These are phyloP conservation scores for Habrosyne pyritoides DNA, from an alignment of 2,888 invertebrate species.

Conservation along the genomic window DNA sequence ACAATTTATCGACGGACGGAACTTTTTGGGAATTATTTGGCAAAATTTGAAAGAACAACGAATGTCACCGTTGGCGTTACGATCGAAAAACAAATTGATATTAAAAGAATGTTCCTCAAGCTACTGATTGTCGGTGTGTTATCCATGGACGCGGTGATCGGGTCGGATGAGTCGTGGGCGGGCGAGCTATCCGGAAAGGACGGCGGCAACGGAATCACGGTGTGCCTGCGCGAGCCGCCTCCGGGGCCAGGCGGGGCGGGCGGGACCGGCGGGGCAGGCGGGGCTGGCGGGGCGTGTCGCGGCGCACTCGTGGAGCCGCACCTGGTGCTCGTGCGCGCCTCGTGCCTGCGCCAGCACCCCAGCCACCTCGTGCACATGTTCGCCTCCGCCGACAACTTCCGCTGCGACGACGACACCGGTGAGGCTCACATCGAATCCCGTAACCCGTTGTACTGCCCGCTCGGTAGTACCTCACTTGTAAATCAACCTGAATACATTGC, in stretches of 20 bases:
- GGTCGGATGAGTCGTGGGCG: neutral
- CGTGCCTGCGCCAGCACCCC: conserved; percentile 21
- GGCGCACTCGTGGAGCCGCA: conserved; percentile 41
- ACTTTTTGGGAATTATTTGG: too few relatives aligned
- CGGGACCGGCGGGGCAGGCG: conserved; percentile 12
- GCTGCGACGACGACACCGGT: conserved; percentile 17
- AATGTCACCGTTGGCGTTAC: neutral
- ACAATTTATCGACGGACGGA: too few relatives aligned
- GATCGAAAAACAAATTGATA: neutral
- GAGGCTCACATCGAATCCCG: too few relatives aligned
- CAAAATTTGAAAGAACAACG: neutral
- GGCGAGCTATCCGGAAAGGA: too few relatives aligned
- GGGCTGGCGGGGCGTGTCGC: conserved; percentile 22
- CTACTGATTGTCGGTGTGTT: neutral
- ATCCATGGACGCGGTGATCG: neutral
- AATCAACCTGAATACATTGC: too few relatives aligned
- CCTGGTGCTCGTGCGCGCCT: conserved; percentile 33
- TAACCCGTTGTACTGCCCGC: too few relatives aligned
- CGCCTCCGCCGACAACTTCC: conserved; percentile 10
- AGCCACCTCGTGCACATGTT: conserved; percentile 15
- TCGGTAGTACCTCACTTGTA: too few relatives aligned
- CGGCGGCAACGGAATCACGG: conserved; percentile 6
- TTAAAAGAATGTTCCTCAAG: neutral
- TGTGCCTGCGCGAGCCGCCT: conserved; percentile 16
- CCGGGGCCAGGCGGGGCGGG: conserved; percentile 10